Evolutionary conservation across 2,113 vertebrate genomes (phyloP), one percentile per base, ranked within the genome.

Genomic region (Tapirus terrestris): DNA sequence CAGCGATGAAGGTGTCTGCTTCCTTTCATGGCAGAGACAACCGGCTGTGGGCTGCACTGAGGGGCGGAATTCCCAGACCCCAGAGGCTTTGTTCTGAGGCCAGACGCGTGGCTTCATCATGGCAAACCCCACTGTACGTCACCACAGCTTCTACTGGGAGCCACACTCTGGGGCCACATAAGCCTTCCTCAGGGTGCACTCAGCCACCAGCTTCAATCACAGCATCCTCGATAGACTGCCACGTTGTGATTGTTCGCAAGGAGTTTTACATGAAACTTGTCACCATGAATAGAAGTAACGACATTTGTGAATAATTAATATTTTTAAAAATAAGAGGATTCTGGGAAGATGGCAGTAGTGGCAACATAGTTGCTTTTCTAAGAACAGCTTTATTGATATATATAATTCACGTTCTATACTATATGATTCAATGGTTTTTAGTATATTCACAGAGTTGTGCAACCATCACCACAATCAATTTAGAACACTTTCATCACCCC

Each of bases 1-100:
- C 60, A 5, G 51, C 6, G 0, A 56, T 8, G 56, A 79, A 29
- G 72, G 76, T 65, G 39, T 84, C 86, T 48, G 63, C 20, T 53
- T 79, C 90, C 60, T 90, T 87, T 94, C 94, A 92, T 0, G 68
- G 36, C 33, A 27, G 53, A 36, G 58, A 68, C 87, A 11, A 43
- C 76, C 0, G 18, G 70, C 68, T 27, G 94, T 65, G 90, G 83
- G 79, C 67, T 39, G 79, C 79, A 6, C 3, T 8, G 80, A 91
- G 51, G 85, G 48, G 80, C 2, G 0, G 51, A 68, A 58, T 80
- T 65, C 92, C 68, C 82, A 60, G 80, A 53, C 80, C 60, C 10
- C 20, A 93, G 43, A 65, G 72, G 68, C 89, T 97, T 96, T 87
- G 92, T 94, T 92, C 91, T 75, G 48, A 70, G 70, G 88, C 84